Conservation (phyloP, 2,888 invertebrate genomes). For the Daptonema setosum region DNA sequence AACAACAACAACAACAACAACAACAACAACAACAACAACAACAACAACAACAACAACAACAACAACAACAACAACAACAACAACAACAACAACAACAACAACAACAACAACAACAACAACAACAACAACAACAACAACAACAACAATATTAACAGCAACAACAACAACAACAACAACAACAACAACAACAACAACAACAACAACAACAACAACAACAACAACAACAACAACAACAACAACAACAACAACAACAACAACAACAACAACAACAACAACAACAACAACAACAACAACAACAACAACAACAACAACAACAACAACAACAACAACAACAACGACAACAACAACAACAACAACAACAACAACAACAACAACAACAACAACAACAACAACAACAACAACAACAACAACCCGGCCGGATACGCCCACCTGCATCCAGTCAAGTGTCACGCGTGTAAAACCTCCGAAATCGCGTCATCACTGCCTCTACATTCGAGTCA, state of each 20-base stretch:
- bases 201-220: background rate
- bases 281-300: background rate
- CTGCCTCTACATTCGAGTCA: no score
- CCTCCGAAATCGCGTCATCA: no score
- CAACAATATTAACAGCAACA: background rate
- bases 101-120: background rate
- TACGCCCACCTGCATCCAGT: no score
- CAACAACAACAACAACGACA: no score
- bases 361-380: no score
- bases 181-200: conserved; percentile 2
- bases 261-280: background rate
- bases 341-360: no score
- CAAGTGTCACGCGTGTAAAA: no score
- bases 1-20: no score
- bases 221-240: background rate
- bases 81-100: background rate
- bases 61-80: background rate
- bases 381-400: no score
- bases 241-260: conserved; percentile 1
- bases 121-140: background rate
- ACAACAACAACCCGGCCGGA: no score
- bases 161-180: no score
- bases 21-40: conserved; percentile 7
- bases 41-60: conserved; percentile 2
- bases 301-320: conserved; percentile 5